A percentile compares a stretch with the other conserved stretches of the same genome.
These are phyloP conservation scores for Hippocampus barbouri DNA, from an alignment of 2,113 vertebrate genomes.

Conservation along the genomic window DNA sequence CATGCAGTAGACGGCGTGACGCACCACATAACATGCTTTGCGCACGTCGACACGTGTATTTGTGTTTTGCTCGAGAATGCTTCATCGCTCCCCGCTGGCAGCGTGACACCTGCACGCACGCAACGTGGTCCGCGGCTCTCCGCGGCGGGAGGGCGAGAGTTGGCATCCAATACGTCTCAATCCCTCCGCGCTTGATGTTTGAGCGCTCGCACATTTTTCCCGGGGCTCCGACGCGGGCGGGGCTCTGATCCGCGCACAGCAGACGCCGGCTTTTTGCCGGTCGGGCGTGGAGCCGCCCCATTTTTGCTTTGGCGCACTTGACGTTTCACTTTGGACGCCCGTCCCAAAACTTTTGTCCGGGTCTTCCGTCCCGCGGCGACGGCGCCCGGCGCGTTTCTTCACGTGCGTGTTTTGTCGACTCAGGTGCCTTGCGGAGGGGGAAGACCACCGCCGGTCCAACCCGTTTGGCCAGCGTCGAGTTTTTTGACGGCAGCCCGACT, in stretches of 20 bases:
- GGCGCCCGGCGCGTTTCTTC: no score
- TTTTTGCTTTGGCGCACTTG: no score
- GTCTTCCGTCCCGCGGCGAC: no score
- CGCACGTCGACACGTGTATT: background rate
- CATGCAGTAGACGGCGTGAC: no score
- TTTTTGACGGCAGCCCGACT: constrained; percentile 5
- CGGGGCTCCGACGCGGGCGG: constrained; percentile 10
- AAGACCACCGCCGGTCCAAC: no score
- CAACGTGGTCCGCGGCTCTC: no score
- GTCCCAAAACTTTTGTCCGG: background rate
- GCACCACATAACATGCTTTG: background rate
- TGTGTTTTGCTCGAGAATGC: constrained; percentile 19
- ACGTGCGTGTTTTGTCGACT: no score
- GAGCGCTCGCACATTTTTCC: constrained; percentile 58
- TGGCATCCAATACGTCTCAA: constrained; percentile 67
- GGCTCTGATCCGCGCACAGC: no score
- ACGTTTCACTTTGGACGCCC: background rate
- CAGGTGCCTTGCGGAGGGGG: no score
- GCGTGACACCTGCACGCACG: no score
- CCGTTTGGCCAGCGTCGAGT: background rate
- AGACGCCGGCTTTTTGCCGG: background rate
- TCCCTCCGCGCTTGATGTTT: constrained; percentile 52
- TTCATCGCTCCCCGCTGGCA: no score
- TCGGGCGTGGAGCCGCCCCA: background rate
- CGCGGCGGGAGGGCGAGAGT: constrained; percentile 26